Base-by-base conservation (phyloP, 2,113 vertebrate species). In the Rhineura floridana region DNA sequence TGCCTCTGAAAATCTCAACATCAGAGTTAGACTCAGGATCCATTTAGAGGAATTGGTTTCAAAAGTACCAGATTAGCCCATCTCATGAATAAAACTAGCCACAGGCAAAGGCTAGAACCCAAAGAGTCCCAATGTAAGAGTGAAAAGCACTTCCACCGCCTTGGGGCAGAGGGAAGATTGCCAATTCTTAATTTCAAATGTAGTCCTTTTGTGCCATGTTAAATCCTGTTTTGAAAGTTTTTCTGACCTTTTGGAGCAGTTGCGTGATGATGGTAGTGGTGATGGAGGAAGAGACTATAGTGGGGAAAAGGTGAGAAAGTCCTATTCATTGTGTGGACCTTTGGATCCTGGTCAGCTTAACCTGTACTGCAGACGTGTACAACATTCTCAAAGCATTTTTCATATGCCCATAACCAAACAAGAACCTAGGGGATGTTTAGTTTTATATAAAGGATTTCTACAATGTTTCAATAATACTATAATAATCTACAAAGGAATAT, bases 41-140 rank as follows among this genome's bases (percentile, higher is more conserved):
- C 91, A 39, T 44, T 8, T 87, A 91, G 85, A 63, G 2, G 46
- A 87, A 81, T 46, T 39, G 23, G 19, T 88, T 87, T 75, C 7
- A 86, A 44, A 1, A 11, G 33, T 76, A 23, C 30, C 2, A 8
- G 13, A 11, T 33, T 4, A 55, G 36, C 25, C 7, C 15, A 28
- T 72, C 48, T 75, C 91, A 91, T 0, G 0, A 93, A 36, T 1
- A 79, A 46, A 6, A 70, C 3, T 79, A 8, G 73, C 63, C 80
- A 81, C 10, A 81, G 21, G 52, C 21, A 42, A 84, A 84, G 46
- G 5, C 33, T 84, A 23, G 48, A 52, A 13, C 52, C 50, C 48
- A 73, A 42, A 30, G 50, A 70, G 3, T 1, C 33, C 9, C 6
- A 69, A 36, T 6, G 25, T 50, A 21, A 55, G 23, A 39, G 23